Evolutionary conservation across 2,888 invertebrate genomes (phyloP).

Genomic region (Nomada fabriciana): DNA sequence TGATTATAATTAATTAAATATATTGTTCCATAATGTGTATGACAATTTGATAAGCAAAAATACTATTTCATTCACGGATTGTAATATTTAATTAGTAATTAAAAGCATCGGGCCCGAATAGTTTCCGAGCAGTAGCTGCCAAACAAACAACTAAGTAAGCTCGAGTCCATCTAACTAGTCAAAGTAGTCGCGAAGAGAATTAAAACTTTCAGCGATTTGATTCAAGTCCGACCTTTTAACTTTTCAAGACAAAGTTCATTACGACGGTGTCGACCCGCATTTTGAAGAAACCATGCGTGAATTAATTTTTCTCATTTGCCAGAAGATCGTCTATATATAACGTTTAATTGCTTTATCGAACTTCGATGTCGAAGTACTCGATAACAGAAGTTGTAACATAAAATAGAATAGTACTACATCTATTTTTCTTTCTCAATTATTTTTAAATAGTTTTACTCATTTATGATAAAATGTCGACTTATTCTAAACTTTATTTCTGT

Average conservation of each 20-base stretch:
- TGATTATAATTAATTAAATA: no score
- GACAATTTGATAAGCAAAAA: not conserved
- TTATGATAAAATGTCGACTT: no score
- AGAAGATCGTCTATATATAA: not conserved
- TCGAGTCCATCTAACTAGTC: slow-evolving; percentile 37
- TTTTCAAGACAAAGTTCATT: slow-evolving; percentile 37
- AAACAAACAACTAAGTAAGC: slow-evolving; percentile 31
- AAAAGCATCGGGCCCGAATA: not conserved
- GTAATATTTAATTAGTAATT: not conserved
- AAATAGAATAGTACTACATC: no score
- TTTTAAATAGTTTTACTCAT: no score
- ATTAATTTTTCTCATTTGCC: not conserved
- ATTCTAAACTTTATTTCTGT: no score
- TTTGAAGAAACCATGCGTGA: slow-evolving; percentile 14
- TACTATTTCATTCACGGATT: not conserved
- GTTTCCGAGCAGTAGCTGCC: not conserved
- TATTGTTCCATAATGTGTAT: no score
- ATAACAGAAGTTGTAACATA: no score
- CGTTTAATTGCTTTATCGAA: not conserved
- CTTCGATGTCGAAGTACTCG: no score
- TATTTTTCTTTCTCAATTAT: no score
- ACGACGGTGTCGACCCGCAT: slow-evolving; percentile 5
- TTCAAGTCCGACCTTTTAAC: slow-evolving; percentile 6
- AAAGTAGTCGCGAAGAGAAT: slow-evolving; percentile 46
- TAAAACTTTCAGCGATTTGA: slow-evolving; percentile 38